A percentile compares a stretch with the other conserved stretches of the same genome.
phyloP scores from a whole-genome alignment of 2,888 invertebrate genomes.

The Subacronicta megacephala region DNA sequence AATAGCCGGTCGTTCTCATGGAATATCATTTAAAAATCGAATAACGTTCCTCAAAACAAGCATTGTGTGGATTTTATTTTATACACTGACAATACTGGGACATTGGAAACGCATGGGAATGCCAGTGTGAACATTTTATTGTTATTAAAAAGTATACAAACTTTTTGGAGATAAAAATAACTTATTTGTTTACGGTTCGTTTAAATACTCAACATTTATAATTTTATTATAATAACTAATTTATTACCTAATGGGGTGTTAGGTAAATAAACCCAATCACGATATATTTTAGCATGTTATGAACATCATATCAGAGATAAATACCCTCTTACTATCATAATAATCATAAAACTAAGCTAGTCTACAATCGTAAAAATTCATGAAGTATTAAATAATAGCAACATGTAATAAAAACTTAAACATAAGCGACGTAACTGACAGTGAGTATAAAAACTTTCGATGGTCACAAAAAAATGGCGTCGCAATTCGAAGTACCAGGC shows the following conservation, averaged over 20 bases:
- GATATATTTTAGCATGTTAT: too few species aligned
- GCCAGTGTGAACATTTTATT: conserved; percentile 52
- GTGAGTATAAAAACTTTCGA: conserved; percentile 10
- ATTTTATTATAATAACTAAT: neutral
- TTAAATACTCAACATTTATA: neutral
- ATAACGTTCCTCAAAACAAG: conserved; percentile 54
- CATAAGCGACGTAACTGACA: conserved; percentile 7
- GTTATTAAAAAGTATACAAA: conserved; percentile 46
- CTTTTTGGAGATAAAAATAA: conserved; percentile 36
- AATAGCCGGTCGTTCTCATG: conserved; percentile 50
- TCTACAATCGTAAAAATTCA: neutral
- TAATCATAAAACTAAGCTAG: too few species aligned
- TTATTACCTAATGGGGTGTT: neutral
- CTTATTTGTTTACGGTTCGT: conserved; percentile 15
- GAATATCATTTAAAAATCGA: conserved; percentile 49
- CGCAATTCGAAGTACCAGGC: conserved; percentile 46
- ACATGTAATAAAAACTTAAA: neutral
- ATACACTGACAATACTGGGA: conserved; percentile 60
- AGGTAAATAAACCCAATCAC: neutral
- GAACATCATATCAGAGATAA: neutral
- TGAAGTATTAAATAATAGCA: neutral
- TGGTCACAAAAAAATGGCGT: conserved; percentile 22
- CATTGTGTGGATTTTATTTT: conserved; percentile 56
- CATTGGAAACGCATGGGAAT: conserved; percentile 55
- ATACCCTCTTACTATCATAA: neutral